These are phyloP conservation scores for Bradypus variegatus DNA, from an alignment of 2,797 vertebrate species.

Conservation along the genomic window DNA sequence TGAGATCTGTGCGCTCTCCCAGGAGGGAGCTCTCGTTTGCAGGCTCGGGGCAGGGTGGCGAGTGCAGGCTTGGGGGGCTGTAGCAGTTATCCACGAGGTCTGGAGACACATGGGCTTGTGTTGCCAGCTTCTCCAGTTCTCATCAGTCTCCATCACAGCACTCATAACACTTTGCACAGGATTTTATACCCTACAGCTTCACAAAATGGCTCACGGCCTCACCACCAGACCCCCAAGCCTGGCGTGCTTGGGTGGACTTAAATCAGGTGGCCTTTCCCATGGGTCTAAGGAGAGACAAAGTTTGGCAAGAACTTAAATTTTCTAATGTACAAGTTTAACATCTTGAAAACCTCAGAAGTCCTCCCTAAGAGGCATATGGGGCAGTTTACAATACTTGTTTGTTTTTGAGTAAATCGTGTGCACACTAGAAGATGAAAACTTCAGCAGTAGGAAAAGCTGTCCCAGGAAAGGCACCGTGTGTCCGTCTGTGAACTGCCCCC, in stretches of 20 bases:
- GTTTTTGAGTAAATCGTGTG: neutral
- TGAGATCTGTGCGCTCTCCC: no score
- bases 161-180: accelerated
- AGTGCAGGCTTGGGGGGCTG: neutral
- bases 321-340: neutral
- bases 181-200: no score
- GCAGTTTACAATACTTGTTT: neutral
- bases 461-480: no score
- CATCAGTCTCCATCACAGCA: accelerated
- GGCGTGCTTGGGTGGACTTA: neutral
- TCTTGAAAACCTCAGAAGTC: neutral
- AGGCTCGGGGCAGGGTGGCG: no score
- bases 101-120: accelerated
- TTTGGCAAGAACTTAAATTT: neutral
- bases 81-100: neutral
- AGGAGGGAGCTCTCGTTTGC: no score
- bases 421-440: no score
- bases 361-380: neutral
- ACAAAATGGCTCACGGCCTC: neutral
- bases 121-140: no score
- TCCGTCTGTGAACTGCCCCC: no score
- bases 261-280: no score
- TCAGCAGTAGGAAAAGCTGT: no score
- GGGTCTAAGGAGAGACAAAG: neutral
- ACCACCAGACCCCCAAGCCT: no score